Percentiles rank a stretch among this genome's conserved stretches.
Conservation (phyloP, 2,888 invertebrate species). For the Drosophila dives region DNA sequence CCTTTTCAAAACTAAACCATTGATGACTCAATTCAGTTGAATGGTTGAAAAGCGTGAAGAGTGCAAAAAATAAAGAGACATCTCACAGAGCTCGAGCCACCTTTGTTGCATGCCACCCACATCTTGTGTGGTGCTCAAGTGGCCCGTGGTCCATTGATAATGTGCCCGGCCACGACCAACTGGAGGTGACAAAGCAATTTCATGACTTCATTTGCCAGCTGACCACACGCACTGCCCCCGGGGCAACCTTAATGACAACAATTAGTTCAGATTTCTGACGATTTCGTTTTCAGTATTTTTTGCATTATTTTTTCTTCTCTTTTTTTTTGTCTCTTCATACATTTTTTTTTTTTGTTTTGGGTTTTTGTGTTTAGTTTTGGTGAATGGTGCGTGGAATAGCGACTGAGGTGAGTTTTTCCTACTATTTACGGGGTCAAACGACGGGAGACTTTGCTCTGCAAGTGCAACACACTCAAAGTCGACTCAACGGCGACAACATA, state of each 20-base stretch:
- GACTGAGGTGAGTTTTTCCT: slow-evolving; percentile 21
- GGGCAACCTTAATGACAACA: slow-evolving; percentile 71
- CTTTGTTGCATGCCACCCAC: slow-evolving; percentile 49
- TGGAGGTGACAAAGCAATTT: slow-evolving; percentile 44
- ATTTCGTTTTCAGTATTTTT: slow-evolving; percentile 15
- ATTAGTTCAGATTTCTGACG: slow-evolving; percentile 67
- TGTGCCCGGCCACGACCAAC: slow-evolving; percentile 3
- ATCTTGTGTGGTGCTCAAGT: slow-evolving; percentile 25
- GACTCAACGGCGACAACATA: slow-evolving; percentile 64
- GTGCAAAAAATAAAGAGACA: not conserved
- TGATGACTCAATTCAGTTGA: slow-evolving; percentile 31
- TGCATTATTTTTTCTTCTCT: not conserved
- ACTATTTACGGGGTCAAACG: slow-evolving; percentile 41
- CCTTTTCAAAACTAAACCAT: not conserved
- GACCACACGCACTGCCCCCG: slow-evolving; percentile 53
- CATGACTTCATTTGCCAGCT: slow-evolving; percentile 37
- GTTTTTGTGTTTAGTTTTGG: not conserved
- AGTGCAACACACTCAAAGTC: slow-evolving; percentile 53
- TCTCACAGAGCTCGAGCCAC: not conserved
- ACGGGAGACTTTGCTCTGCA: slow-evolving; percentile 51
- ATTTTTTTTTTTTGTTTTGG: not conserved
- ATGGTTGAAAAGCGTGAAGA: not conserved
- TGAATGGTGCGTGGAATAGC: slow-evolving; percentile 36
- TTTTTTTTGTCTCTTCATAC: not conserved
- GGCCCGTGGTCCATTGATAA: slow-evolving; percentile 39